Evolutionary conservation across 1,140 invertebrate species (phyloP).

Genomic region (Aporrectodea caliginosa): DNA sequence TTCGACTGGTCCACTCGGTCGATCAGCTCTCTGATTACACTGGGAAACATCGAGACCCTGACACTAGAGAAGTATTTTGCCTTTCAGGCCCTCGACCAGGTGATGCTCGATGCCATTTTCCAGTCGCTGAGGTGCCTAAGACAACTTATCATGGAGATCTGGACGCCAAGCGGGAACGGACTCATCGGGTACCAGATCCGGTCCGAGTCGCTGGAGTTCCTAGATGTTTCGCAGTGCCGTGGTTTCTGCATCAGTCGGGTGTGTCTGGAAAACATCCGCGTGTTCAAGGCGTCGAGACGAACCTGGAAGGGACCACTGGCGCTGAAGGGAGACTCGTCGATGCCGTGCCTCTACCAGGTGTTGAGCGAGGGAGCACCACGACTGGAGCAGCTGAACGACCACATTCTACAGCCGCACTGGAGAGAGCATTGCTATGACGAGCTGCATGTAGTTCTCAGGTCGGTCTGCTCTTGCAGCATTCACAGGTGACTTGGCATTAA

Average conservation of each 20-base stretch:
- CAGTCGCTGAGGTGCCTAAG: slow-evolving; percentile 33
- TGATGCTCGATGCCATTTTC: slow-evolving; percentile 40
- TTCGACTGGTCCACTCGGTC: slow-evolving; percentile 51
- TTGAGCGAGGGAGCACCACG: slow-evolving; percentile 41
- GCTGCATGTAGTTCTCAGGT: slow-evolving; percentile 44
- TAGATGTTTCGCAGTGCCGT: slow-evolving; percentile 49
- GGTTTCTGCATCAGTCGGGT: slow-evolving; percentile 46
- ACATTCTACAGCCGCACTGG: slow-evolving; percentile 42
- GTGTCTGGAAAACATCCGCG: slow-evolving; percentile 40
- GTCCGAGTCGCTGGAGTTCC: slow-evolving; percentile 41
- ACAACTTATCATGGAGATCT: slow-evolving; percentile 45
- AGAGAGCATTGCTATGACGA: slow-evolving; percentile 31
- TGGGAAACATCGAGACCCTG: slow-evolving; percentile 40
- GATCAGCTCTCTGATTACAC: slow-evolving; percentile 40
- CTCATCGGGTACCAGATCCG: slow-evolving; percentile 40
- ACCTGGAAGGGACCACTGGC: neutral
- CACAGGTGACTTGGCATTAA: too few species aligned
- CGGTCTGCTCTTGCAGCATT: slow-evolving; percentile 44
- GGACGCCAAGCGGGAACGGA: slow-evolving; percentile 44
- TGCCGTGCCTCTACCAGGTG: slow-evolving; percentile 46
- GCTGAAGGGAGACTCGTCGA: neutral
- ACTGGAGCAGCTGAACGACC: slow-evolving; percentile 45
- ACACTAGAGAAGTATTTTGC: slow-evolving; percentile 52
- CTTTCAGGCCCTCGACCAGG: slow-evolving; percentile 43
- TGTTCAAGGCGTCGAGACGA: slow-evolving; percentile 36